Evolutionary conservation across 1,140 invertebrate genomes (phyloP).

Genomic region (Cyclargus thomasi): DNA sequence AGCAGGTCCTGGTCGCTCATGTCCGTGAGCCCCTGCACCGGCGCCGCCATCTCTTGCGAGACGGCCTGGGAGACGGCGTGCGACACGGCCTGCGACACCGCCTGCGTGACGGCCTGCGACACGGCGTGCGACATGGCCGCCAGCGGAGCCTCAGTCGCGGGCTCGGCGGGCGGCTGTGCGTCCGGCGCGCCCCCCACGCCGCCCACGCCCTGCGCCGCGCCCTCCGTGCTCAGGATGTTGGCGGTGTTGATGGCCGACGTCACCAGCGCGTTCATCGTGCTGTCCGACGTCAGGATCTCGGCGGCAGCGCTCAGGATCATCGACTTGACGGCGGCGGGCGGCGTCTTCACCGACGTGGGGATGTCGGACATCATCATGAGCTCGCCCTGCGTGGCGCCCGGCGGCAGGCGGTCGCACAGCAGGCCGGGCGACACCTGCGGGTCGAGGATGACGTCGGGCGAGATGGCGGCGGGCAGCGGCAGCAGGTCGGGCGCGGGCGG

Average conservation of each 20-base stretch:
- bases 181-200: constrained; percentile 62
- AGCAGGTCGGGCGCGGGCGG: constrained; percentile 45
- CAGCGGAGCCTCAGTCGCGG: constrained; percentile 72
- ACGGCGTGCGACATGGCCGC: constrained; percentile 72
- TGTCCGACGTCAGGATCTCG: constrained; percentile 76
- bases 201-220: constrained; percentile 50
- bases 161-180: constrained; percentile 71
- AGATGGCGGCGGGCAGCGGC: constrained; percentile 62
- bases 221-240: constrained; percentile 65
- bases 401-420: constrained; percentile 64
- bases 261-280: constrained; percentile 71
- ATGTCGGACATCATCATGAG: constrained; percentile 62
- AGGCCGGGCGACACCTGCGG: constrained; percentile 77
- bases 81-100: constrained; percentile 76
- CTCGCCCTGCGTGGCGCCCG: constrained; percentile 46
- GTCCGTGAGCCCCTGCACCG: constrained; percentile 82
- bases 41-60: constrained; percentile 77
- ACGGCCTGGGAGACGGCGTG: constrained; percentile 78
- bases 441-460: constrained; percentile 78
- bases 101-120: constrained; percentile 75
- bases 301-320: constrained; percentile 80
- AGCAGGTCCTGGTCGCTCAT: constrained; percentile 90
- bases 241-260: constrained; percentile 72
- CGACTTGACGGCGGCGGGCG: constrained; percentile 80
- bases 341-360: constrained; percentile 74